Conservation (phyloP, 2,888 invertebrate species). For the Aporophyla lueneburgensis region DNA sequence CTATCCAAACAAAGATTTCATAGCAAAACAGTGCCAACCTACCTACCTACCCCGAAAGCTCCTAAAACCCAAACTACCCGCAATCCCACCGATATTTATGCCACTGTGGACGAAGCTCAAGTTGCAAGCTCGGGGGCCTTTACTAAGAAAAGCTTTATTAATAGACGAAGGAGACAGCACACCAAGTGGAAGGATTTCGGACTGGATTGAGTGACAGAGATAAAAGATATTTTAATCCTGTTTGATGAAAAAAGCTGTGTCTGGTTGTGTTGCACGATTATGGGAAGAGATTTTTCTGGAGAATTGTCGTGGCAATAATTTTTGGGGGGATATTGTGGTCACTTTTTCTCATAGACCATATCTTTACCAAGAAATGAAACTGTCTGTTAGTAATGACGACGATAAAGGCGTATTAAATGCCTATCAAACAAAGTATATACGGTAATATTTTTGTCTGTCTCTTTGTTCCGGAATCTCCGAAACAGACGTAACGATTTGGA, state of each 20-base stretch:
- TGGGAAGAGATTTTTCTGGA: neutral
- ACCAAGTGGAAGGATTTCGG: slow-evolving; percentile 63
- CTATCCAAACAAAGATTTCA: neutral
- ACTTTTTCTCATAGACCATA: neutral
- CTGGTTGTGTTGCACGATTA: slow-evolving; percentile 19
- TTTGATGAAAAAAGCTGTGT: slow-evolving; percentile 65
- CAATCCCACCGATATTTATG: slow-evolving; percentile 65
- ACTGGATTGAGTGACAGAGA: slow-evolving; percentile 78
- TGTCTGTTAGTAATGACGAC: too few relatives aligned
- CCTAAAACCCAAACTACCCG: slow-evolving; percentile 40
- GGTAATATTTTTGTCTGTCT: too few relatives aligned
- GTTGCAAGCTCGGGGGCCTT: slow-evolving; percentile 67
- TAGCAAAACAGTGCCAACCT: neutral
- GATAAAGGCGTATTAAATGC: too few relatives aligned
- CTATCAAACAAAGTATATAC: too few relatives aligned
- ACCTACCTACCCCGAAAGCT: slow-evolving; percentile 12
- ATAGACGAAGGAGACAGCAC: slow-evolving; percentile 76
- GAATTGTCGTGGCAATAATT: neutral
- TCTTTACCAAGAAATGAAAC: too few relatives aligned
- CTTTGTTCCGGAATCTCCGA: too few relatives aligned
- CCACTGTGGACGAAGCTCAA: slow-evolving; percentile 44
- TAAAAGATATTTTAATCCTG: slow-evolving; percentile 72
- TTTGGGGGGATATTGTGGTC: slow-evolving; percentile 1
- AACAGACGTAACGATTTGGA: too few relatives aligned
- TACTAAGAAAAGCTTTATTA: slow-evolving; percentile 87